Conservation (phyloP, 2,113 vertebrate species). For the Ophthalmolycus amberensis region DNA sequence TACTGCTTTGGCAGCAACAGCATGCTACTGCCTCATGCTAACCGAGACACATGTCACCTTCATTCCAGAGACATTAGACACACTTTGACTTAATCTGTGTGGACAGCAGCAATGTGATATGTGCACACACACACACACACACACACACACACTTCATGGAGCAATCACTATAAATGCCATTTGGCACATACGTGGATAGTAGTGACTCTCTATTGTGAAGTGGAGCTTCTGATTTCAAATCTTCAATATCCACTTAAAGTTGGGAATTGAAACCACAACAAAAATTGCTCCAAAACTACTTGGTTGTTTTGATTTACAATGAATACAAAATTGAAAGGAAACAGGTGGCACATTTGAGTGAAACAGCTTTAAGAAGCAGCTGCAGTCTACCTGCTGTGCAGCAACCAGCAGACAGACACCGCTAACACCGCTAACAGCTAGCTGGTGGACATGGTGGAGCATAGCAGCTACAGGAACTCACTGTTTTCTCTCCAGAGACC, state of each 20-base stretch:
- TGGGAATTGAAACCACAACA: no score
- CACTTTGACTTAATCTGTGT: neutral
- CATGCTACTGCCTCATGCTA: neutral
- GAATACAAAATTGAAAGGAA: neutral
- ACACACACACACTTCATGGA: neutral
- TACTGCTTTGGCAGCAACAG: neutral
- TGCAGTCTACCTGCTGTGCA: neutral
- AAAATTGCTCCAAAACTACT: neutral
- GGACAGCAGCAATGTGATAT: neutral
- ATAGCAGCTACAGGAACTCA: neutral
- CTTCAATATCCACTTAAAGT: neutral
- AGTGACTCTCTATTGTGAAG: neutral
- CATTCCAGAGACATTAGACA: neutral
- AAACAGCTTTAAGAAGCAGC: neutral
- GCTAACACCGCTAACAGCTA: neutral
- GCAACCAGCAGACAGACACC: no score
- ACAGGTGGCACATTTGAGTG: neutral
- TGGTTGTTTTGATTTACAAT: neutral
- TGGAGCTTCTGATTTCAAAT: neutral
- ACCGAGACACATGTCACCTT: neutral
- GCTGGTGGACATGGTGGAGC: neutral
- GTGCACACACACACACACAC: neutral
- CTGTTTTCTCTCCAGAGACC: neutral
- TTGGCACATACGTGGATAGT: no score
- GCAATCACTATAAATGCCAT: no score